Evolutionary conservation across 2,797 vertebrate species (phyloP).

Genomic region (Diplodus sargus): DNA sequence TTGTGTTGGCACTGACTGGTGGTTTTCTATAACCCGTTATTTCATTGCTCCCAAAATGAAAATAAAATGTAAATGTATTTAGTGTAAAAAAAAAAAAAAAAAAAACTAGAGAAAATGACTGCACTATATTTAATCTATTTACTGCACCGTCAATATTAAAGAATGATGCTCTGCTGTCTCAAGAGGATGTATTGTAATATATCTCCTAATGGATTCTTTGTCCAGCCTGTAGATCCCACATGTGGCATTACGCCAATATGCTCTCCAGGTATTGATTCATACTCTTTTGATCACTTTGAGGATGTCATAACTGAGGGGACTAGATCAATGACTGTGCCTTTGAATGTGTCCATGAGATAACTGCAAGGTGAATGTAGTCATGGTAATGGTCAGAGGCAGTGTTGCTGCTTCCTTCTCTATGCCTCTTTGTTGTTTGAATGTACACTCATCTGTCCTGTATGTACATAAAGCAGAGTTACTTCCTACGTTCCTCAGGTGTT

Average conservation of each 20-base stretch:
- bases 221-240: neutral
- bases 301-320: constrained; percentile 10
- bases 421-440: neutral
- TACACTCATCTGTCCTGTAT: neutral
- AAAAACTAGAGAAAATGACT: neutral
- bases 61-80: neutral
- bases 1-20: neutral
- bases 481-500: neutral
- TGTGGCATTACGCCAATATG: constrained; percentile 1
- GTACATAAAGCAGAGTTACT: neutral
- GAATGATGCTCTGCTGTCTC: neutral
- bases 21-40: neutral
- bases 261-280: constrained; percentile 11
- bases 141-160: neutral
- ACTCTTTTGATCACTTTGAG: constrained; percentile 5
- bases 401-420: neutral
- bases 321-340: neutral
- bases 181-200: neutral
- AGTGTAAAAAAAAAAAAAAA: neutral
- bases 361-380: constrained; percentile 2
- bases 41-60: neutral
- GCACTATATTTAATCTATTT: neutral
- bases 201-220: constrained; percentile 21
- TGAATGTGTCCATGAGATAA: neutral
- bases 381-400: neutral